Percentiles rank a stretch among this genome's conserved stretches.
Conservation (phyloP, 2,888 invertebrate genomes). For the Pteria penguin region DNA sequence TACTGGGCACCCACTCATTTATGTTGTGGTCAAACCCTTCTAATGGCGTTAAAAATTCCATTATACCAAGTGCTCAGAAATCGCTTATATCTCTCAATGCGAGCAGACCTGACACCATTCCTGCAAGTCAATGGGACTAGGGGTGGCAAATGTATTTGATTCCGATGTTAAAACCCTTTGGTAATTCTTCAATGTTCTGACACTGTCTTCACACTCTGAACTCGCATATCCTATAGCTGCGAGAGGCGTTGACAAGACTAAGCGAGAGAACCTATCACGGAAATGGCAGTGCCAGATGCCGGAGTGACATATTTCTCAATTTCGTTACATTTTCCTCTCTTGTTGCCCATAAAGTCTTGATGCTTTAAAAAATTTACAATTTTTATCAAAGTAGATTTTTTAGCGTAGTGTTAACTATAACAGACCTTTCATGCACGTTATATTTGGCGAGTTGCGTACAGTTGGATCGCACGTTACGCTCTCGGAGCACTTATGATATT, state of each 20-base stretch:
- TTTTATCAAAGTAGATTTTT: neutral
- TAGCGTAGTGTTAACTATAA: too few relatives aligned
- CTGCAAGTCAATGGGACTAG: neutral
- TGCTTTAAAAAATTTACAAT: slow-evolving; percentile 3
- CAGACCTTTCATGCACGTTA: too few relatives aligned
- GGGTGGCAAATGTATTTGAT: neutral
- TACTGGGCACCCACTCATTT: neutral
- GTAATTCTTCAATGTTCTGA: neutral
- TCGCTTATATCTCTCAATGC: neutral
- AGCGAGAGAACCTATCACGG: slow-evolving; percentile 31
- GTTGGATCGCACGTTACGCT: too few relatives aligned
- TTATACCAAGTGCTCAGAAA: neutral
- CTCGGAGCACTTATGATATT: too few relatives aligned
- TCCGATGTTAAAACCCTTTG: neutral
- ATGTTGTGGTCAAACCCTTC: neutral
- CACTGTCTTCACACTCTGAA: slow-evolving; percentile 4
- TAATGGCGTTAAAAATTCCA: neutral
- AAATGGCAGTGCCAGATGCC: slow-evolving; percentile 32
- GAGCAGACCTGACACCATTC: neutral
- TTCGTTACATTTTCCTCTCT: slow-evolving; percentile 7
- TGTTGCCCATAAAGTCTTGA: slow-evolving; percentile 27
- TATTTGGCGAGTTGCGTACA: too few relatives aligned
- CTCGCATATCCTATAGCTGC: neutral
- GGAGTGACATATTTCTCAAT: slow-evolving; percentile 33
- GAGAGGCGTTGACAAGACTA: slow-evolving; percentile 7